These are phyloP conservation scores for Apistogramma diplotaenia DNA, from an alignment of 2,113 vertebrate species.

Conservation along the genomic window DNA sequence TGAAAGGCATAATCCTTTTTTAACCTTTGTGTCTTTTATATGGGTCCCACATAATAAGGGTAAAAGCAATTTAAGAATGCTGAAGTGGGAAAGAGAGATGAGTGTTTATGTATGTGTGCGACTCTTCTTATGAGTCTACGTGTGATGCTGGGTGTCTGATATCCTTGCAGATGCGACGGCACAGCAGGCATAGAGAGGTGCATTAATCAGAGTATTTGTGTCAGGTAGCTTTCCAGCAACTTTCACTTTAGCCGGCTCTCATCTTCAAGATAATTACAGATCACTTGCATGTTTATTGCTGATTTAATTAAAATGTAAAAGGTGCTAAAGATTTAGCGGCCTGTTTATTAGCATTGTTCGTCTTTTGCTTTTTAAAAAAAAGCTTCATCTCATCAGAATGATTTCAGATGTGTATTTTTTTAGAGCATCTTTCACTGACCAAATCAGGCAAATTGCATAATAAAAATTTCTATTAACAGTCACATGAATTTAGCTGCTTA, in stretches of 20 bases:
- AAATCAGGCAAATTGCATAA: background rate
- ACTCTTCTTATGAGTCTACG: background rate
- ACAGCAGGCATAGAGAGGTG: background rate
- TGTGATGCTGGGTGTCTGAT: slow-evolving; percentile 1
- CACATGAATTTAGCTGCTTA: background rate
- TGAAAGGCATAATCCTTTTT: slow-evolving; percentile 62
- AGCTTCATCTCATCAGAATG: background rate
- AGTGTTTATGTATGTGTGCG: background rate
- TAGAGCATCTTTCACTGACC: background rate
- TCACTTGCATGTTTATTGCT: background rate
- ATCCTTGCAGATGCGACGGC: background rate
- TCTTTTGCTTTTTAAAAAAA: background rate
- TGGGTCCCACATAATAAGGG: slow-evolving; percentile 38
- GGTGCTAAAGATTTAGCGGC: background rate
- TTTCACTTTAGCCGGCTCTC: background rate
- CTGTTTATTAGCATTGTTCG: background rate
- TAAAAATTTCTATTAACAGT: background rate
- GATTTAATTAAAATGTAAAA: background rate
- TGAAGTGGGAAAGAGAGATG: background rate
- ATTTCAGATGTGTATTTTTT: background rate
- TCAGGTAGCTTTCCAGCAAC: background rate
- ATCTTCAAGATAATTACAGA: background rate
- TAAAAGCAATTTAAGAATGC: slow-evolving; percentile 19
- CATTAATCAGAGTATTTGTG: background rate
- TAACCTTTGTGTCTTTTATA: slow-evolving; percentile 58